Evolutionary conservation across 2,113 vertebrate genomes (phyloP), one percentile per base, ranked within the genome.

Genomic region (Strigops habroptila): DNA sequence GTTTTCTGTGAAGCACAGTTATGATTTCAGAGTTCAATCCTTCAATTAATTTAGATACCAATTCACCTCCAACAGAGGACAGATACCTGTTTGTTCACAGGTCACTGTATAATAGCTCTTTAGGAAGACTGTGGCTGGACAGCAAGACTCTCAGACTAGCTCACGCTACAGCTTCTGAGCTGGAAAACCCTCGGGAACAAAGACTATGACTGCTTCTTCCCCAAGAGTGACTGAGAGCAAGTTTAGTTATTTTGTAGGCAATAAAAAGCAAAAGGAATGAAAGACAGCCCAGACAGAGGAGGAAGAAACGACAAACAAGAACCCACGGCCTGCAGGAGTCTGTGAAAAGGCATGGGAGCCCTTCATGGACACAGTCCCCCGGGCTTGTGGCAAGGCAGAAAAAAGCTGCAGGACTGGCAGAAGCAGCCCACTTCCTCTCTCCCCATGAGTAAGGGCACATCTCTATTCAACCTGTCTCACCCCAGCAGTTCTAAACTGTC

Each of bases 271-370:
- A 84, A 63, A 64, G 8, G 14, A 71, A 63, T 10, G 18, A 71
- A 69, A 57, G 23, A 48, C 21, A 70, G 52, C 15, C 25, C 57
- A 64, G 30, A 28, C 0, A 73, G 55, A 63, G 39, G 77, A 74
- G 7, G 18, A 59, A 15, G 30, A 74, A 68, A 49, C 8, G 10
- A 48, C 13, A 44, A 82, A 65, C 22, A 70, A 90, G 52, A 76
- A 53, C 4, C 5, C 31, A 35, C 1, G n/a, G 81, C 18, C 57
- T 4, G 6, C 2, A 1, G 4, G 8, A 49, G 37, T 33, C 44
- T n/a, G 49, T 14, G 9, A 70, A 59, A 84, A 57, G 35, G 19
- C 31, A 12, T 0, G 1, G 18, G 4, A 41, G 57, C 30, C 33
- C 33, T 37, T 68, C 22, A 23, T 1, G 0, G 28, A 44, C 48